Evolutionary conservation across 2,888 invertebrate species (phyloP), one percentile per base, ranked within the genome.

Genomic region (Drosophila buzzatii): DNA sequence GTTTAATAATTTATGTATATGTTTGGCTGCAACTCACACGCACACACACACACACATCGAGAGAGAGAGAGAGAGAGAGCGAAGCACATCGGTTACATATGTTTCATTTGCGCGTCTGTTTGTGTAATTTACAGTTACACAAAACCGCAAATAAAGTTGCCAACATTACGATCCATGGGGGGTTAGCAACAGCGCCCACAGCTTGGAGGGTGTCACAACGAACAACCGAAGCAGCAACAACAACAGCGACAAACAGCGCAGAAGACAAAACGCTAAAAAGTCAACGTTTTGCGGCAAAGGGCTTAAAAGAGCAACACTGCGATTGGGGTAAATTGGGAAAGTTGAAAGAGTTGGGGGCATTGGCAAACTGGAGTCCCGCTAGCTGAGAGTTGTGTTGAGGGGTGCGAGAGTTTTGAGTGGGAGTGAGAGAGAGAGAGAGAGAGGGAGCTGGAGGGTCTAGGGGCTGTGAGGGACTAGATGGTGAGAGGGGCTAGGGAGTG

Each of bases 141-240:
- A 81, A 85, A 88, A 88, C 89, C 85, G 89, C 86, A 85, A 89
- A 85, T 85, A 85, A 85, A 85, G 76, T 81, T 86, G 84, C 77
- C 77, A 86, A 89, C 86, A 79, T 82, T 84, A 84, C 79, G 85
- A 84, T 69, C 61, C 55, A 76, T 35, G n/a, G 45, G 44, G 44
- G 31, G 16, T 27, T 27, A 27, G 52, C 41, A 6, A 10, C 0
- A 31, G 35, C n/a, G 27, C 12, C 33, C 14, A 39, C n/a, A 12
- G 16, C 64, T 14, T 27, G 27, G 23, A 35, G 31, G 39, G 49
- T 9, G 47, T 27, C 27, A 39, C 9, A 60, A 35, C 57, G 70
- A 56, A 42, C 57, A 73, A 53, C 20, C n/a, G 9, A 42, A 35
- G 10, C 35, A 35, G 3, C 35, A 12, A 12, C 35, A 35, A 12